Base-by-base conservation (phyloP, 2,888 invertebrate genomes). In the Polia nebulosa region DNA sequence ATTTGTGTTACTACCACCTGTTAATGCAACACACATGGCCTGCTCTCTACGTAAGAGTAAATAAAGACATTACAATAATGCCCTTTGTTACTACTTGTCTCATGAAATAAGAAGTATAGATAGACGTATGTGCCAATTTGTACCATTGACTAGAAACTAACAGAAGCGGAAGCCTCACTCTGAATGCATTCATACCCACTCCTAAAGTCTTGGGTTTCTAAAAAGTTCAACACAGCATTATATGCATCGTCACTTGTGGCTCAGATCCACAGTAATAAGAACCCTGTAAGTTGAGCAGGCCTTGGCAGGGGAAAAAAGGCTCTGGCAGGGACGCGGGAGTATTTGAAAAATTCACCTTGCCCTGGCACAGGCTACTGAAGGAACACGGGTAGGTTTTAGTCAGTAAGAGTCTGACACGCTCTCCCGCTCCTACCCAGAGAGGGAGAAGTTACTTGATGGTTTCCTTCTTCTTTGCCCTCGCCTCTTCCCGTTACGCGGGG, bases 61-160 rank as follows among this genome's bases (percentile, higher is more conserved):
- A 59, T 44, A 53, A n/a, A 17, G 34, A 32, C 20, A n/a, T 15
- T 58, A 25, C 5, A 47, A 58, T 51, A 27, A 36, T 32, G 20
- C 13, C 47, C 51, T 57, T 67, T 64, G 41, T 63, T 29, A 32
- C 7, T 9, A 55, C 20, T 62, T 79, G 66, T 66, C 52, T 53
- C 15, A 32, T 63, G 1, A 39, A 44, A 20, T 39, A 47, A 20
- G 47, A 44, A 15, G 15, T 25, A 11, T 25, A 6, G 44, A n/a
- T 45, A 20, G 32, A 52, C 32, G 17, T 57, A 6, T 27, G 39
- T 32, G 25, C 25, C 20, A 34, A 29, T 25, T 25, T 56, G 27
- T 44, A 39, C 13, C 49, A 17, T 13, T 73, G 34, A 73, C 15
- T 22, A 73, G 62, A 15, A 27, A 29, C 27, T n/a, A 13, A 15